Conservation (phyloP, 2,888 invertebrate genomes). For the Trichacis sp. region DNA sequence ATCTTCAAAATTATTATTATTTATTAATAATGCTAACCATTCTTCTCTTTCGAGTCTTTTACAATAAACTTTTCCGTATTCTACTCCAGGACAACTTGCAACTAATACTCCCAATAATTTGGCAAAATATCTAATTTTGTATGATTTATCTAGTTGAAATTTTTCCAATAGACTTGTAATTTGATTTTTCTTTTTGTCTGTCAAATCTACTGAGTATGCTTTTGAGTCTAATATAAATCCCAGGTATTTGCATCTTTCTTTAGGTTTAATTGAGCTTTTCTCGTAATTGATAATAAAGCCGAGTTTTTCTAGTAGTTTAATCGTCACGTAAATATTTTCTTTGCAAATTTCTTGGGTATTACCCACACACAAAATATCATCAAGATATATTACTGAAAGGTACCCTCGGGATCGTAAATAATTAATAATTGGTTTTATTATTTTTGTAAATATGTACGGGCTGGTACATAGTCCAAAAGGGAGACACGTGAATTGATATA, state of each 20-base stretch:
- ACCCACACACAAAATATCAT: constrained; percentile 22
- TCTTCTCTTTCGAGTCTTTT: constrained; percentile 18
- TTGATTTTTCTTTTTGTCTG: constrained; percentile 4
- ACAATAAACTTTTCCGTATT: constrained; percentile 15
- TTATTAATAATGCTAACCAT: constrained; percentile 3
- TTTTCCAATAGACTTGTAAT: not conserved
- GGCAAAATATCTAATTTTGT: constrained; percentile 13
- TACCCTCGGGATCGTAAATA: constrained; percentile 12
- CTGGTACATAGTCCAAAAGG: constrained; percentile 32
- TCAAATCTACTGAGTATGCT: not conserved
- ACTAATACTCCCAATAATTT: constrained; percentile 20
- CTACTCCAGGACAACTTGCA: constrained; percentile 17
- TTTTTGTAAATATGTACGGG: constrained; percentile 28
- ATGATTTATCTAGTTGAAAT: not conserved
- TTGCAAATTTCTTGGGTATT: constrained; percentile 4
- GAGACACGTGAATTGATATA: constrained; percentile 37
- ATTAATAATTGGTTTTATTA: constrained; percentile 24
- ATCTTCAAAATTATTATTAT: constrained; percentile 10
- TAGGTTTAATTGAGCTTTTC: constrained; percentile 67
- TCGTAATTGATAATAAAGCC: constrained; percentile 2
- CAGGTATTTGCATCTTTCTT: too few species aligned
- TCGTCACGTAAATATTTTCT: not conserved
- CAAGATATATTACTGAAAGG: constrained; percentile 20
- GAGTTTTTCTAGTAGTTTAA: not conserved
- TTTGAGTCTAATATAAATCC: not conserved